phyloP scores from a whole-genome alignment of 1,140 invertebrate species.

The Neodiprion fabricii region DNA sequence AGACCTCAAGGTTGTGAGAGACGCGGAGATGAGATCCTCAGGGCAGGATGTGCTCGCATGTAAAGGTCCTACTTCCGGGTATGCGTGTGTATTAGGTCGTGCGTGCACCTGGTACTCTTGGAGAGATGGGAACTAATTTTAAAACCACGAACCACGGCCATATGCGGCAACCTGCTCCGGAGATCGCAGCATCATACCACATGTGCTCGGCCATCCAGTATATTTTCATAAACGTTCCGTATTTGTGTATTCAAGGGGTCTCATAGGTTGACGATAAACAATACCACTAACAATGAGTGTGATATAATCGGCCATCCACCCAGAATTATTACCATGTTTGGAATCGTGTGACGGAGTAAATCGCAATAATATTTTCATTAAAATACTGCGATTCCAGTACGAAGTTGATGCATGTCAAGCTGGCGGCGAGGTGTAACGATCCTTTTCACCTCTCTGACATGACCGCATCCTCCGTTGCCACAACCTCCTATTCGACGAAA shows the following conservation, averaged over 20 bases:
- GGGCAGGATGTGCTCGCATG: conserved; percentile 2
- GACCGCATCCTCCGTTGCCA: no score
- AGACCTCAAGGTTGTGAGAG: background rate
- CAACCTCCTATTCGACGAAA: no score
- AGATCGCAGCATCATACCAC: background rate
- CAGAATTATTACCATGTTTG: no score
- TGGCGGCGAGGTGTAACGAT: no score
- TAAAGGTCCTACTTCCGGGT: conserved; percentile 5
- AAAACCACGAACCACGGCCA: background rate
- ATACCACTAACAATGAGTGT: background rate
- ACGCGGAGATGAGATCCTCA: background rate
- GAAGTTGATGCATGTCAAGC: no score
- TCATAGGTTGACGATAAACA: background rate
- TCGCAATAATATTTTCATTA: no score
- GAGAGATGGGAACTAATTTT: conserved; percentile 1
- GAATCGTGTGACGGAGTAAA: no score
- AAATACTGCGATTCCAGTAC: no score
- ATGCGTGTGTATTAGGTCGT: background rate
- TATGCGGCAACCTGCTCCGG: background rate
- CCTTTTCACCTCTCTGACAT: no score
- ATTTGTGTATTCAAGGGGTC: background rate
- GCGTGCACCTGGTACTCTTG: background rate
- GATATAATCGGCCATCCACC: background rate
- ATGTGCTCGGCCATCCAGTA: background rate
- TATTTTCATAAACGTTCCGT: background rate